Evolutionary conservation across 2,797 vertebrate genomes (phyloP).

Genomic region (Taeniopygia guttata): DNA sequence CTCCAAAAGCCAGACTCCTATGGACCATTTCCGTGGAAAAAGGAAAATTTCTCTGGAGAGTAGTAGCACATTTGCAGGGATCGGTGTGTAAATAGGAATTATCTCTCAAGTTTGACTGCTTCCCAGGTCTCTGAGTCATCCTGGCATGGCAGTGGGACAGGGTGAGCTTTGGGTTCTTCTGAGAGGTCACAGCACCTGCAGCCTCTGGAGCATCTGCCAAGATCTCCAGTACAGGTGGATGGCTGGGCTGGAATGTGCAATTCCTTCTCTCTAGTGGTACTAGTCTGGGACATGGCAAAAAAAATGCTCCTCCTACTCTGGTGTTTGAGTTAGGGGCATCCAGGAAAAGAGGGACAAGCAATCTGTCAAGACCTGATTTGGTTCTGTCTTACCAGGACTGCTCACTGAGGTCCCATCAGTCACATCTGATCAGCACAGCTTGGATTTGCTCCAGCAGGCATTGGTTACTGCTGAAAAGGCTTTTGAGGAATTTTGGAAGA

Average conservation of each 20-base stretch:
- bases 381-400: fast-evolving
- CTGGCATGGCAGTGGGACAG: not conserved
- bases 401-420: not conserved
- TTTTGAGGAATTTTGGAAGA: not conserved
- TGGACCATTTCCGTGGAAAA: constrained; percentile 13
- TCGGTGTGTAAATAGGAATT: not conserved
- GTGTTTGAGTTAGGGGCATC: not conserved
- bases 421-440: not conserved
- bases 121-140: constrained; percentile 15
- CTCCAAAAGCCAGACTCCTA: not conserved
- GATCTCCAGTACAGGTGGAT: not conserved
- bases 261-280: not conserved
- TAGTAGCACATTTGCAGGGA: constrained; percentile 21
- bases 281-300: not conserved
- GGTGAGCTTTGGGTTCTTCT: not conserved
- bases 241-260: not conserved
- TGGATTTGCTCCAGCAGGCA: not conserved
- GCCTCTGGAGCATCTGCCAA: not conserved
- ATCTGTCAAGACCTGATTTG: not conserved
- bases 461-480: not conserved
- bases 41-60: constrained; percentile 27
- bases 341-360: not conserved
- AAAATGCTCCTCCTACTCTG: not conserved
- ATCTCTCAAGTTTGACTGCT: not conserved
- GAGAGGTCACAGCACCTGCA: not conserved